A percentile compares a stretch with the other conserved stretches of the same genome.
Conservation (phyloP, 1,140 invertebrate genomes). For the Listronotus oregonensis region DNA sequence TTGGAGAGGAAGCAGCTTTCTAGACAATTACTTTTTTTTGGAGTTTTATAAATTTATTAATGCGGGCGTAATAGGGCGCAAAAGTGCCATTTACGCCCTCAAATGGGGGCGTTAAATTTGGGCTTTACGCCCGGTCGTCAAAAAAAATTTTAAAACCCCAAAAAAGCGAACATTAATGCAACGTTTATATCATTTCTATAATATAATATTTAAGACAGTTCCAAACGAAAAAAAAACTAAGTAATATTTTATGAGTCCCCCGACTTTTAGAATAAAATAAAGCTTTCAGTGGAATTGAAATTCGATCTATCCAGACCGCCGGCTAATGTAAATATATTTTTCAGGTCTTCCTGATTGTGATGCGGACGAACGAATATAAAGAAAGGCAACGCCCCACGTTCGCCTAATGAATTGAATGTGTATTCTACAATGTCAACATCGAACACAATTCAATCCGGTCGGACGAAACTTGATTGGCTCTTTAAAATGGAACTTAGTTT, state of each 20-base stretch:
- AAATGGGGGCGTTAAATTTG: too few relatives aligned
- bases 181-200: too few relatives aligned
- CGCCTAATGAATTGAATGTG: conserved; percentile 55
- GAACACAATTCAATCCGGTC: conserved; percentile 49
- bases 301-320: conserved; percentile 35
- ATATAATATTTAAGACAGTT: not conserved
- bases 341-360: conserved; percentile 47
- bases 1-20: too few relatives aligned
- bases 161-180: too few relatives aligned
- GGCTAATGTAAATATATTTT: conserved; percentile 48
- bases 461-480: conserved; percentile 49
- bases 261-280: conserved; percentile 20
- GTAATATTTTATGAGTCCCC: not conserved
- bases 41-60: too few relatives aligned
- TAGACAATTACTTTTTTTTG: too few relatives aligned
- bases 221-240: not conserved
- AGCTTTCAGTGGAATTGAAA: conserved; percentile 46
- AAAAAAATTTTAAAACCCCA: too few relatives aligned
- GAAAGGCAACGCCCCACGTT: conserved; percentile 30
- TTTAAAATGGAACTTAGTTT: conserved; percentile 26
- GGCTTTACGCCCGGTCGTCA: too few relatives aligned
- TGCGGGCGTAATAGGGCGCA: too few relatives aligned
- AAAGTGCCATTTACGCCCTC: too few relatives aligned
- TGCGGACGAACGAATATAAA: conserved; percentile 33
- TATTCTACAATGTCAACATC: conserved; percentile 55